These are phyloP conservation scores for Potorous gilbertii DNA, from an alignment of 2,797 vertebrate species.

Conservation along the genomic window DNA sequence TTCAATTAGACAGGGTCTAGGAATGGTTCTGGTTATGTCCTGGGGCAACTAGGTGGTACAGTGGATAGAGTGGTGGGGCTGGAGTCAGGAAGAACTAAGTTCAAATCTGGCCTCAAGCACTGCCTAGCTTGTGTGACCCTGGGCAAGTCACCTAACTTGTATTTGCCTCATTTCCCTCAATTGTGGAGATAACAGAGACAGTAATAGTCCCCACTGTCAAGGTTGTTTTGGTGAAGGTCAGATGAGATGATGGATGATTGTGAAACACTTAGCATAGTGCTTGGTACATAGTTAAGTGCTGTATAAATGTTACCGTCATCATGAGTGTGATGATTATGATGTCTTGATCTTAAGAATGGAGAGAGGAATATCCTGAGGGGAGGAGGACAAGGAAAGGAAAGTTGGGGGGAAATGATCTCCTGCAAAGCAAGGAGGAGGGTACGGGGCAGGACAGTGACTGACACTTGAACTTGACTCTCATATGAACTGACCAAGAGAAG, in stretches of 20 bases:
- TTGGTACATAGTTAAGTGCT: neutral
- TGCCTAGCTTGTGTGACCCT: neutral
- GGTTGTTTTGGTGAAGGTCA: neutral
- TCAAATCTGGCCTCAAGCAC: neutral
- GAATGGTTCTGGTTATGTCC: neutral
- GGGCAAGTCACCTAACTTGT: neutral
- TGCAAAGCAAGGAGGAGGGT: neutral
- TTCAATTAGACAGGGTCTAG: neutral
- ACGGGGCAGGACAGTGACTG: neutral
- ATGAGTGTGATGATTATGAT: neutral
- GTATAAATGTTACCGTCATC: neutral
- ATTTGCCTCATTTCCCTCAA: neutral
- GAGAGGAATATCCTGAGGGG: neutral
- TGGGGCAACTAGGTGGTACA: neutral
- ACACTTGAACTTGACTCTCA: neutral
- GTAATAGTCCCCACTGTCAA: neutral
- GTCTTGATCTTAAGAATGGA: neutral
- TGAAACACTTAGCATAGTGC: neutral
- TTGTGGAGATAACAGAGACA: neutral
- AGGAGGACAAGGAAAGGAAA: neutral
- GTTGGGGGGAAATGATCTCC: neutral
- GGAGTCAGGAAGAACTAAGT: neutral
- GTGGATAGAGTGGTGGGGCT: neutral
- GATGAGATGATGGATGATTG: neutral
- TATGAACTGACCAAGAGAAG: neutral